A percentile compares a stretch with the other conserved stretches of the same genome.
phyloP scores from a whole-genome alignment of 2,888 invertebrate species.

The Aromia moschata region DNA sequence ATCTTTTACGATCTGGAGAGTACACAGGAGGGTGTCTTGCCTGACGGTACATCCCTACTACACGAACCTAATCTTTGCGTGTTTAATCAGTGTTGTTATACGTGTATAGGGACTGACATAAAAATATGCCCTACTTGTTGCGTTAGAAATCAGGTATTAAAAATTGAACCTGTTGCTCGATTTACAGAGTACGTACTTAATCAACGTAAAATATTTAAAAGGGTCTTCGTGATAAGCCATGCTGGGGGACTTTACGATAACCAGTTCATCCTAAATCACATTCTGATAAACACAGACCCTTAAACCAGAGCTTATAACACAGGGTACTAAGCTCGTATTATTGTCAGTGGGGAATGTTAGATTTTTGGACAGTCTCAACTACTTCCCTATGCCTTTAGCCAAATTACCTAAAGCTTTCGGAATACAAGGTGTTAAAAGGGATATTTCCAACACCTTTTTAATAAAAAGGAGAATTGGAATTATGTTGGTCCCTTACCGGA shows the following conservation, averaged over 20 bases:
- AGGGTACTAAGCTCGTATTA: slow-evolving; percentile 35
- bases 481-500: slow-evolving; percentile 32
- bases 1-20: slow-evolving; percentile 42
- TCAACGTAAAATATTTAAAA: slow-evolving; percentile 20
- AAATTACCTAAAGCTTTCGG: slow-evolving; percentile 12
- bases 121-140: slow-evolving; percentile 23
- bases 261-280: slow-evolving; percentile 31
- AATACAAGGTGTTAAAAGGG: slow-evolving; percentile 31
- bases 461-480: slow-evolving; percentile 27
- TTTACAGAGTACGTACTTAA: slow-evolving; percentile 12
- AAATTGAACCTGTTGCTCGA: neutral
- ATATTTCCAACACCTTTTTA: slow-evolving; percentile 44
- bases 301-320: slow-evolving; percentile 34
- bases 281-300: slow-evolving; percentile 27
- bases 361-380: slow-evolving; percentile 25
- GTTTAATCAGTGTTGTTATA: slow-evolving; percentile 21
- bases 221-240: slow-evolving; percentile 27
- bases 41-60: slow-evolving; percentile 7
- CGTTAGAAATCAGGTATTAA: slow-evolving; percentile 1
- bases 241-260: slow-evolving; percentile 25
- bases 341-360: slow-evolving; percentile 15
- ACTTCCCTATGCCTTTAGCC: neutral
- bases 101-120: slow-evolving; percentile 13
- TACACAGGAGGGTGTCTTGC: slow-evolving; percentile 26
- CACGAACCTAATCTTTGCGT: slow-evolving; percentile 35